phyloP scores from a whole-genome alignment of 2,797 vertebrate genomes.

The Sebastes iracundus region DNA sequence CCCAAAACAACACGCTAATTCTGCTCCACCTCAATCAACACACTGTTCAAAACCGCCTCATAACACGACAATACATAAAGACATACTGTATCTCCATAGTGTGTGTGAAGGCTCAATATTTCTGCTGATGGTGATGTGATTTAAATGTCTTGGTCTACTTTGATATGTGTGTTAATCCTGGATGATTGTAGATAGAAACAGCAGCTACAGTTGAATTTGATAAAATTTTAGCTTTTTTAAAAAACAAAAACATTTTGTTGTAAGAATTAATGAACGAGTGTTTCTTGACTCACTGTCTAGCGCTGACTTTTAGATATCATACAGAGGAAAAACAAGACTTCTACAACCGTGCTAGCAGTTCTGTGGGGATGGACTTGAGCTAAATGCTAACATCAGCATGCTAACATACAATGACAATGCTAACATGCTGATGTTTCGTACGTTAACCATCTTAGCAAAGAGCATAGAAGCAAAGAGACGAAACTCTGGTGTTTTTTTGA shows the following conservation, averaged over 20 bases:
- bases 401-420: neutral
- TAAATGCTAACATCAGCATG: neutral
- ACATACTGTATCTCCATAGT: neutral
- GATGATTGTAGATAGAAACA: neutral
- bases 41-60: neutral
- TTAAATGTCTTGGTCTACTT: slow-evolving; percentile 1
- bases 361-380: neutral
- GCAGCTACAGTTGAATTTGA: neutral
- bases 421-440: neutral
- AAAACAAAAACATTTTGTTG: neutral
- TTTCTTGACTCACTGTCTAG: slow-evolving; percentile 6
- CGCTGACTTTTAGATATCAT: neutral
- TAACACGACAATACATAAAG: neutral
- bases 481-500: too few relatives aligned
- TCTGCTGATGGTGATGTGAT: neutral
- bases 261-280: neutral
- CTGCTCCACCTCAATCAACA: slow-evolving; percentile 48
- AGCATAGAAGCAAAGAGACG: too few relatives aligned
- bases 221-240: neutral
- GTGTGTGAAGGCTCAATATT: neutral
- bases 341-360: neutral
- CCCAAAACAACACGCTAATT: slow-evolving; percentile 51
- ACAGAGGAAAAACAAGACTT: neutral
- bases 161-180: slow-evolving; percentile 11
- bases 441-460: too few relatives aligned